These are phyloP conservation scores for Acrobeloides nanus DNA, from an alignment of 2,888 invertebrate species.

Conservation along the genomic window DNA sequence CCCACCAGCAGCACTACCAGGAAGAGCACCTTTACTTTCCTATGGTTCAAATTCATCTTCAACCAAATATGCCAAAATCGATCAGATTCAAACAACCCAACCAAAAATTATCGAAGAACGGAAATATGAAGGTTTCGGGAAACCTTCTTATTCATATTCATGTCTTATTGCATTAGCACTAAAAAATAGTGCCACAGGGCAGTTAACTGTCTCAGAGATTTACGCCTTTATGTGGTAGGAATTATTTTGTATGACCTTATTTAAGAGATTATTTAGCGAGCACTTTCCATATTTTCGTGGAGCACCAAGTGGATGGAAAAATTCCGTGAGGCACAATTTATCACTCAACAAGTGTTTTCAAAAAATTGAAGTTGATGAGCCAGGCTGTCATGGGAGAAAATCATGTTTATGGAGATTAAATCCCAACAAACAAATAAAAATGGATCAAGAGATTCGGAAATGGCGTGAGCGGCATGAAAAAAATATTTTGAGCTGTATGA, in stretches of 20 bases:
- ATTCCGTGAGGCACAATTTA: conserved; percentile 91
- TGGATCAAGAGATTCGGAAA: conserved; percentile 95
- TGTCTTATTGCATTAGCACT: conserved; percentile 95
- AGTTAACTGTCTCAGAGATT: conserved; percentile 91
- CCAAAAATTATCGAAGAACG: no score
- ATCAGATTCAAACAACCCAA: no score
- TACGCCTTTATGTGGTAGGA: conserved; percentile 95
- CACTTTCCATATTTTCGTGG: conserved; percentile 98
- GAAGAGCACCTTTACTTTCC: no score
- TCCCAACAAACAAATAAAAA: conserved; percentile 63
- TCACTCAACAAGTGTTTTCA: conserved; percentile 96
- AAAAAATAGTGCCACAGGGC: conserved; percentile 87
- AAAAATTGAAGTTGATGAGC: conserved; percentile 85
- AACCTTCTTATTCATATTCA: conserved; percentile 94
- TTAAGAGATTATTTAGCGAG: conserved; percentile 65
- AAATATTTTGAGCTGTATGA: not conserved
- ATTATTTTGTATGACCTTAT: no score
- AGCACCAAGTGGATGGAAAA: conserved; percentile 96
- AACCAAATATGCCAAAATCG: no score
- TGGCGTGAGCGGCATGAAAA: conserved; percentile 81
- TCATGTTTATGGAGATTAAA: conserved; percentile 24
- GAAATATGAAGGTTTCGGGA: no score
- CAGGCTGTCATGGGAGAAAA: conserved; percentile 60
- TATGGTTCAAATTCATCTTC: no score
- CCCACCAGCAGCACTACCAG: no score